Percentiles rank a stretch among this genome's conserved stretches.
Evolutionary conservation across 1,140 invertebrate genomes (phyloP).

Genomic region (Agrypnia vestita): DNA sequence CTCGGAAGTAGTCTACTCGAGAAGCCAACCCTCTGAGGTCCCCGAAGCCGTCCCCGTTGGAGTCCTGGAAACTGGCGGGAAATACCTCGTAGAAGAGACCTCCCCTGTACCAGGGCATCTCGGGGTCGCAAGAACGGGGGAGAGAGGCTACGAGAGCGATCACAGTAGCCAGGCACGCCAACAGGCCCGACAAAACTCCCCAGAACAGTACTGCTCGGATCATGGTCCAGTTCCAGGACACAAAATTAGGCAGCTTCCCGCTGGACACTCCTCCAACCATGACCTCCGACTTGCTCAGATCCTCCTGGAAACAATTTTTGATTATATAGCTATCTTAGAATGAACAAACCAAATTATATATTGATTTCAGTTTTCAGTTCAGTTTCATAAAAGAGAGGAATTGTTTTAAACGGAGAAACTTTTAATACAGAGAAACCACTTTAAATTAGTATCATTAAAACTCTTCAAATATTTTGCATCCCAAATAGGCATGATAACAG

Average conservation of each 20-base stretch:
- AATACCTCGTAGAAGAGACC: slow-evolving; percentile 88
- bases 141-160: slow-evolving; percentile 80
- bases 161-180: slow-evolving; percentile 80
- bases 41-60: slow-evolving; percentile 82
- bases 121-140: slow-evolving; percentile 81
- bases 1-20: slow-evolving; percentile 79
- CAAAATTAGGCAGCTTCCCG: slow-evolving; percentile 75
- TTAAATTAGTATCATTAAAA: no score
- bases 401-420: no score
- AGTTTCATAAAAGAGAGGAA: no score
- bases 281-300: slow-evolving; percentile 65
- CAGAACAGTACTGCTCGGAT: slow-evolving; percentile 83
- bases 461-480: no score
- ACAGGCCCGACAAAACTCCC: slow-evolving; percentile 78
- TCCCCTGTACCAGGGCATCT: slow-evolving; percentile 85
- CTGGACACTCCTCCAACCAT: slow-evolving; percentile 66
- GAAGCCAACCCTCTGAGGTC: slow-evolving; percentile 81
- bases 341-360: no score
- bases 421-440: no score
- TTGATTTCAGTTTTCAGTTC: no score
- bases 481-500: no score
- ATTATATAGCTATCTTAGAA: no score
- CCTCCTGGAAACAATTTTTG: slow-evolving; percentile 63
- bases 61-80: slow-evolving; percentile 86
- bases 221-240: slow-evolving; percentile 86